A percentile compares a stretch with the other conserved stretches of the same genome.
Evolutionary conservation across 2,113 vertebrate genomes (phyloP).

Genomic region (Petrocephalus zakoni): DNA sequence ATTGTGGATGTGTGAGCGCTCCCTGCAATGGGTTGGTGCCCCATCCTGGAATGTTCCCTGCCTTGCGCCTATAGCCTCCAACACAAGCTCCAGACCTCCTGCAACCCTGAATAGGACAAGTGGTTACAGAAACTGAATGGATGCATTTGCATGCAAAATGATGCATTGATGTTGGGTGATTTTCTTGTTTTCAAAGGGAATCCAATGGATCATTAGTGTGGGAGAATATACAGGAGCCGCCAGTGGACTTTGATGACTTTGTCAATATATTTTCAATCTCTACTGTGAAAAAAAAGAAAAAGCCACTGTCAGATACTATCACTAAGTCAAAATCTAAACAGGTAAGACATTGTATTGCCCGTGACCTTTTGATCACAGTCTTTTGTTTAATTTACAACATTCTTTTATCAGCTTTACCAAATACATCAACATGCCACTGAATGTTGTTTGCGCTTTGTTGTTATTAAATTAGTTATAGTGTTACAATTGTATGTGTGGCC

Average conservation of each 20-base stretch:
- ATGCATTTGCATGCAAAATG: neutral
- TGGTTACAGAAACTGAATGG: no score
- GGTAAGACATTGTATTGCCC: constrained; percentile 56
- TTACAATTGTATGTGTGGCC: neutral
- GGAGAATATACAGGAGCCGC: constrained; percentile 88
- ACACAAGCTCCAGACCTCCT: no score
- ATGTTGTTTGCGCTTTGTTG: neutral
- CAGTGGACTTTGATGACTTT: constrained; percentile 90
- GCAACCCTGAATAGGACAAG: no score
- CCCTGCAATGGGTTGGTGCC: no score
- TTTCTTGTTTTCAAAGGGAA: constrained; percentile 55
- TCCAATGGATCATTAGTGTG: constrained; percentile 75
- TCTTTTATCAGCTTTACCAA: neutral
- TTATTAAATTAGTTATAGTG: neutral
- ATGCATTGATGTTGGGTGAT: neutral
- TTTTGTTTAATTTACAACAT: neutral
- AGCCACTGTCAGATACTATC: constrained; percentile 94
- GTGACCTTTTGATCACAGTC: neutral
- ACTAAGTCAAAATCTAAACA: constrained; percentile 92
- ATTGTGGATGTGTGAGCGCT: no score
- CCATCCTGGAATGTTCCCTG: no score
- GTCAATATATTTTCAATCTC: constrained; percentile 92
- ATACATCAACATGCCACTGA: neutral
- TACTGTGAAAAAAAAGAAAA: constrained; percentile 91
- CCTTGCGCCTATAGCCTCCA: no score